These are phyloP conservation scores for Danio jaintianensis DNA, from an alignment of 2,797 vertebrate genomes.

Conservation along the genomic window DNA sequence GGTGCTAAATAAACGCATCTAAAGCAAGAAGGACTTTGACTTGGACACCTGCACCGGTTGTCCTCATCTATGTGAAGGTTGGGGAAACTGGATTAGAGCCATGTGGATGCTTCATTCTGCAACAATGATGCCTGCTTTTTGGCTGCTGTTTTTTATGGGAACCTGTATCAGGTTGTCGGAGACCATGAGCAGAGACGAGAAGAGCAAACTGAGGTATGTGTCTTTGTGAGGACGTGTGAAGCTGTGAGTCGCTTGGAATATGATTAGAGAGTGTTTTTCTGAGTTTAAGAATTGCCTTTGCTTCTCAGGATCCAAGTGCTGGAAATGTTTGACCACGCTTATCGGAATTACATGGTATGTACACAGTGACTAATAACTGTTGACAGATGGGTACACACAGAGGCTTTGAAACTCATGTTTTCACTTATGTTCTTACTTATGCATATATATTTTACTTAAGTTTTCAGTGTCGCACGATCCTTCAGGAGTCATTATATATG, in stretches of 20 bases:
- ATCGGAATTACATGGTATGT: slow-evolving; percentile 98
- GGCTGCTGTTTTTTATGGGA: slow-evolving; percentile 68
- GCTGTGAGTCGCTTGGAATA: neutral
- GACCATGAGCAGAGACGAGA: slow-evolving; percentile 78
- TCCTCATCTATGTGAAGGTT: slow-evolving; percentile 4
- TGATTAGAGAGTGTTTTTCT: slow-evolving; percentile 22
- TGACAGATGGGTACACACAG: neutral
- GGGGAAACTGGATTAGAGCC: slow-evolving; percentile 57
- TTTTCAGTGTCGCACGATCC: neutral
- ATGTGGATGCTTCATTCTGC: slow-evolving; percentile 50
- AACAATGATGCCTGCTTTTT: slow-evolving; percentile 66
- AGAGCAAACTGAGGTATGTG: slow-evolving; percentile 76
- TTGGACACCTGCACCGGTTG: neutral
- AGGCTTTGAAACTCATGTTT: neutral
- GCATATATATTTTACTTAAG: neutral
- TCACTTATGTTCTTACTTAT: no score
- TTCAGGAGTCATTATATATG: neutral
- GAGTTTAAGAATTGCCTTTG: neutral
- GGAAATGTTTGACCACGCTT: slow-evolving; percentile 99
- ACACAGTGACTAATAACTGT: neutral
- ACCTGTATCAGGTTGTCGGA: slow-evolving; percentile 64
- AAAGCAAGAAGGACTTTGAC: neutral
- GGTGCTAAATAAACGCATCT: slow-evolving; percentile 37
- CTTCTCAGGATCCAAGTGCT: slow-evolving; percentile 92
- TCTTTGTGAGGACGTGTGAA: neutral